phyloP scores from a whole-genome alignment of 2,113 vertebrate species.

The Paraplagusia blochii region DNA sequence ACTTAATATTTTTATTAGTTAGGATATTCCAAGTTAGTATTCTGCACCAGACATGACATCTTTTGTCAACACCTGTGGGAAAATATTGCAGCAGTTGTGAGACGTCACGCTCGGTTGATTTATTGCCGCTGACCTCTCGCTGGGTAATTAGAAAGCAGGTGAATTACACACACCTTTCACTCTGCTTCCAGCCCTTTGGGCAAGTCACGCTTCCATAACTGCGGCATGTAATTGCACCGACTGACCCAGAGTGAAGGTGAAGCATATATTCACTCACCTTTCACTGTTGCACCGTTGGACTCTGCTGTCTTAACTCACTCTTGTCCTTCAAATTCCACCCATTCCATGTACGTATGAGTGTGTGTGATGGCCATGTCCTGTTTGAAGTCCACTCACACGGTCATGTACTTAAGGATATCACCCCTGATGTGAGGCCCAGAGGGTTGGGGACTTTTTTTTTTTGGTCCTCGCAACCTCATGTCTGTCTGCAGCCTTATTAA shows the following conservation, averaged over 20 bases:
- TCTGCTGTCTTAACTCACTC: neutral
- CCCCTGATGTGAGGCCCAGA: slow-evolving; percentile 55
- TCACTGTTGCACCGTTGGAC: neutral
- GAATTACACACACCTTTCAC: slow-evolving; percentile 10
- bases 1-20: too few relatives aligned
- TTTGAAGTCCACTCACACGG: neutral
- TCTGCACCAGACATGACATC: too few relatives aligned
- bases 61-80: too few relatives aligned
- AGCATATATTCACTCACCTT: slow-evolving; percentile 3
- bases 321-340: neutral
- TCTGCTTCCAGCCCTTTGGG: slow-evolving; percentile 7
- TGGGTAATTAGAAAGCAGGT: slow-evolving; percentile 6
- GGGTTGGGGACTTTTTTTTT: slow-evolving; percentile 61
- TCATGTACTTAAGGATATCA: slow-evolving; percentile 26
- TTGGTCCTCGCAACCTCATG: slow-evolving; percentile 69
- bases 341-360: too few relatives aligned
- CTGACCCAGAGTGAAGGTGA: slow-evolving; percentile 2
- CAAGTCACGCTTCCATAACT: slow-evolving; percentile 3
- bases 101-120: slow-evolving; percentile 3
- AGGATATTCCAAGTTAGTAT: too few relatives aligned
- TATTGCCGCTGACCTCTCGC: neutral
- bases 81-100: neutral
- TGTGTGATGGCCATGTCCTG: neutral
- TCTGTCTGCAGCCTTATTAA: slow-evolving; percentile 75
- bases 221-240: neutral